phyloP scores from a whole-genome alignment of 2,113 vertebrate species.

The Antigone vipio region DNA sequence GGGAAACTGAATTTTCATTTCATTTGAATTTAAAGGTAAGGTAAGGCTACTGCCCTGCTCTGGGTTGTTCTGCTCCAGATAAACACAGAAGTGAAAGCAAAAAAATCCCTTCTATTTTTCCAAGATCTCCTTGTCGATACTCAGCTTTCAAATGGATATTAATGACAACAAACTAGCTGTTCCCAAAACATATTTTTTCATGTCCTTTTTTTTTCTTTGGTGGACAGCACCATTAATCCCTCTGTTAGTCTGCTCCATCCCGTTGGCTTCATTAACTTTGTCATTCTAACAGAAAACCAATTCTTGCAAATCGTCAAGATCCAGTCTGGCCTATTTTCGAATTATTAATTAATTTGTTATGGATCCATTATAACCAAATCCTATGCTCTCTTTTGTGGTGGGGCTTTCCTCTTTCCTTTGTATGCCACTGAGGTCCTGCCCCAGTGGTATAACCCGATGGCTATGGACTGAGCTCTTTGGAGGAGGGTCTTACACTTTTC shows the following conservation, averaged over 20 bases:
- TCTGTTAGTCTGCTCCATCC: background rate
- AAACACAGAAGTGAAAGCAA: background rate
- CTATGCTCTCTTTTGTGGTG: background rate
- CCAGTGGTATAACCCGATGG: background rate
- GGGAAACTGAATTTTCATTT: background rate
- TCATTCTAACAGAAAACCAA: background rate
- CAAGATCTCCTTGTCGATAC: background rate
- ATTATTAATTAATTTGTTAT: background rate
- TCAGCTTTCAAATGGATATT: background rate
- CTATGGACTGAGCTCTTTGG: background rate
- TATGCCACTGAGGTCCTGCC: background rate
- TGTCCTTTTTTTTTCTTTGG: background rate
- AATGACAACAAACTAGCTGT: background rate
- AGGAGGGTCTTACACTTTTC: background rate
- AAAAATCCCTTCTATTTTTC: background rate
- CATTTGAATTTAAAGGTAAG: background rate
- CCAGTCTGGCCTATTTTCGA: background rate
- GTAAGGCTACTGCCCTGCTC: background rate
- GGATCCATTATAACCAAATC: background rate
- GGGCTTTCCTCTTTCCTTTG: background rate
- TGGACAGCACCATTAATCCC: background rate
- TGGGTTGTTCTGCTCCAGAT: background rate
- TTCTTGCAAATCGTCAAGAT: fast-evolving
- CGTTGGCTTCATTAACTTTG: background rate
- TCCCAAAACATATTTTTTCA: background rate